Evolutionary conservation across 1,140 invertebrate genomes (phyloP), one percentile per base, ranked within the genome.

Genomic region (Pachyrhynchus sulphureomaculatus): DNA sequence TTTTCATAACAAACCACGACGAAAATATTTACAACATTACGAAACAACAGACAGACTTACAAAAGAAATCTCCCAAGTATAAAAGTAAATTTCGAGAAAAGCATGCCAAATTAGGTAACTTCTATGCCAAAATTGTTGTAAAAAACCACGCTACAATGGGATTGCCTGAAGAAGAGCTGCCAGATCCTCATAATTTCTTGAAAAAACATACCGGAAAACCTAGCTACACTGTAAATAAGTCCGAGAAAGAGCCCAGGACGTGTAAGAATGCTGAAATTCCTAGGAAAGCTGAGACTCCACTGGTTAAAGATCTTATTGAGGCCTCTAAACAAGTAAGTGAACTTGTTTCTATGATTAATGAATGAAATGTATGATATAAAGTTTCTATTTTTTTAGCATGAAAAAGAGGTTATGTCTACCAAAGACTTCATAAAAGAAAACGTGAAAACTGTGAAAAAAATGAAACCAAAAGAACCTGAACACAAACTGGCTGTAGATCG

Each of bases 91-190:
- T 42, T 34, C 48, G 55, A 2, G 55, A 58, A 18, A 55, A 59
- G 13, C 20, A 32, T 17, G 24, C 36, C 9, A 20, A 59, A 21
- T n/a, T 10, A 18, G 8, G 26, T 1, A 3, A 41, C 17, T 4
- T 52, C 12, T 47, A 39, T 34, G 37, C n/a, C 2, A 65, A 53
- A 56, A 65, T 5, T 17, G 12, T 53, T 37, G 36, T 63, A 29
- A 10, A 58, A 65, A 13, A 36, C 6, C 81, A 81, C 60, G 78
- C 79, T 44, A 83, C 82, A 3, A 82, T 87, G 75, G 86, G 86
- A 2, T 80, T 81, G 54, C 80, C 84, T 1, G 79, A 81, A 62
- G 77, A 80, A 8, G 79, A 81, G 5, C 51, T 82, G 0, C 78
- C 79, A 61, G 70, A 78, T 32, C 85, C 86, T 0, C 75, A 75